A percentile compares a stretch with the other conserved stretches of the same genome.
Evolutionary conservation across 1,140 invertebrate genomes (phyloP).

Genomic region (Leptinotarsa defecta): DNA sequence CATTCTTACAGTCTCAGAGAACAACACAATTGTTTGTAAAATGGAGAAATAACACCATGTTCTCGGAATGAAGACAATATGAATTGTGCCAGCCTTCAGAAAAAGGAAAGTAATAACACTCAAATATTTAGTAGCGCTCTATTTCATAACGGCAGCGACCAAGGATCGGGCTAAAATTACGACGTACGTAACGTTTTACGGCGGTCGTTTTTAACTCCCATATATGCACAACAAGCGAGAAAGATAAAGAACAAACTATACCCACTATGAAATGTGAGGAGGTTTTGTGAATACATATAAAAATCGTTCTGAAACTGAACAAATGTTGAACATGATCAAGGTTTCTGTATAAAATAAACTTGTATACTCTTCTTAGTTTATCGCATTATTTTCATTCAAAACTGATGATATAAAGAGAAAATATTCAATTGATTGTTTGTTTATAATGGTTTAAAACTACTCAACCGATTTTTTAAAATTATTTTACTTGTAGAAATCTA

Average conservation of each 20-base stretch:
- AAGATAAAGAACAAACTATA: constrained; percentile 29
- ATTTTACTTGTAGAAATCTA: no score
- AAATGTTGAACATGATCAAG: constrained; percentile 1
- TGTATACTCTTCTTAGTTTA: no score
- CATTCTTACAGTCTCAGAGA: no score
- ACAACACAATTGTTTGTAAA: no score
- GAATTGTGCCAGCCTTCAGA: background rate
- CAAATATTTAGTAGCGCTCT: constrained; percentile 33
- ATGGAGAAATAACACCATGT: no score
- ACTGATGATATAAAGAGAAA: no score
- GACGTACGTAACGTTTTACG: constrained; percentile 28
- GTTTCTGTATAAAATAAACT: background rate
- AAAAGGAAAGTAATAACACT: constrained; percentile 27
- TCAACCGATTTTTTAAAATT: no score
- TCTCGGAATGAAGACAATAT: background rate
- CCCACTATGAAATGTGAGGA: constrained; percentile 14
- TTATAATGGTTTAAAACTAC: no score
- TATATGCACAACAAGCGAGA: constrained; percentile 21
- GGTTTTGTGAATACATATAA: constrained; percentile 30
- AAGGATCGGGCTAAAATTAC: constrained; percentile 21
- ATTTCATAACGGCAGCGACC: constrained; percentile 27
- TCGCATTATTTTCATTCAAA: no score
- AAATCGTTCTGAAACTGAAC: constrained; percentile 29
- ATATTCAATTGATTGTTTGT: no score
- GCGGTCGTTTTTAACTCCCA: constrained; percentile 12